These are phyloP conservation scores for Setipinna tenuifilis DNA, from an alignment of 2,797 vertebrate genomes.

Conservation along the genomic window DNA sequence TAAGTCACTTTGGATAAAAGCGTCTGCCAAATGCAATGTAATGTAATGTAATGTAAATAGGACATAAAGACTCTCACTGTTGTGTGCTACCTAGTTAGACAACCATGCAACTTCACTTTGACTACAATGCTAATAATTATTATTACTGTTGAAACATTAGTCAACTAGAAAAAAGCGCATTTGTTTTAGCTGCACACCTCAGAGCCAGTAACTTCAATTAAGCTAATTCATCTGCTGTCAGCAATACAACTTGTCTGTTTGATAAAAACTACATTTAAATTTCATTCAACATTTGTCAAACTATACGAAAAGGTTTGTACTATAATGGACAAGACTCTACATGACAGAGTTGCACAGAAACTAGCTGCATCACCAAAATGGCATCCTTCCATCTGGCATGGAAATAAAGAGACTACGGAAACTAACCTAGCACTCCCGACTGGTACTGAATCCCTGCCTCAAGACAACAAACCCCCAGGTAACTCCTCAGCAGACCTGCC, in stretches of 20 bases:
- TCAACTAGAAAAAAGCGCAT: not conserved
- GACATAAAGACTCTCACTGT: too few relatives aligned
- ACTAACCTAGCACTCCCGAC: not conserved
- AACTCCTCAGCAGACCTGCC: not conserved
- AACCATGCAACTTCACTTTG: not conserved
- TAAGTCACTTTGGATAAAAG: too few relatives aligned
- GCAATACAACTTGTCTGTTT: not conserved
- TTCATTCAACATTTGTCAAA: not conserved
- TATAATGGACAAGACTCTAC: not conserved
- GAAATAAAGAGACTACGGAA: not conserved
- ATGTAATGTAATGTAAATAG: too few relatives aligned
- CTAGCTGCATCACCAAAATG: not conserved
- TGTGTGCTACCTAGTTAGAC: not conserved
- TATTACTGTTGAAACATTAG: not conserved
- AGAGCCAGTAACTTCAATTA: not conserved
- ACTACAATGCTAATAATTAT: not conserved
- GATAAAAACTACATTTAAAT: not conserved
- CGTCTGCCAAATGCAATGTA: too few relatives aligned
- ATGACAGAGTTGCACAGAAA: not conserved
- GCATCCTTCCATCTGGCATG: not conserved
- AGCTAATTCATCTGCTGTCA: not conserved
- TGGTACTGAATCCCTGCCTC: not conserved
- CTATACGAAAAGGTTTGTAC: not conserved
- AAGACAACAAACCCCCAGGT: not conserved
- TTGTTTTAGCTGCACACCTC: not conserved